phyloP scores from a whole-genome alignment of 2,888 invertebrate genomes.

The Bombyx huttoni region DNA sequence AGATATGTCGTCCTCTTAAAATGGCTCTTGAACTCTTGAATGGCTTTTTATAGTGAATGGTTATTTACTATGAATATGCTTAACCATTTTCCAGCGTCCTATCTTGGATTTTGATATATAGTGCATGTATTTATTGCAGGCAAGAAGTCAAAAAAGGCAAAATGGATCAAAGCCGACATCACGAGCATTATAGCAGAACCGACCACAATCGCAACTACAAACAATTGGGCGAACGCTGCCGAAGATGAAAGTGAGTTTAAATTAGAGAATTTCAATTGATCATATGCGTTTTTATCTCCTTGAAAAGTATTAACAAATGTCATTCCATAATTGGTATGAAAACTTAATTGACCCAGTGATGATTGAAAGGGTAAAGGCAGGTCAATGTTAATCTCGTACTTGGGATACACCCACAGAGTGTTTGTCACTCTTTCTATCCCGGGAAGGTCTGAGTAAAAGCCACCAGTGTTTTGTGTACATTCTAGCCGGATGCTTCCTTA shows the following conservation, averaged over 20 bases:
- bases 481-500: conserved; percentile 80
- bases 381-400: conserved; percentile 83
- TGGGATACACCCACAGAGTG: conserved; percentile 79
- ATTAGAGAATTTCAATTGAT: neutral
- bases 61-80: conserved; percentile 48
- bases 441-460: conserved; percentile 89
- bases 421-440: conserved; percentile 72
- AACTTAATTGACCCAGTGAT: conserved; percentile 44
- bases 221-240: conserved; percentile 87
- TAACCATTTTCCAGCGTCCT: conserved; percentile 50
- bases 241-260: conserved; percentile 81
- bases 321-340: neutral
- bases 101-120: conserved; percentile 21
- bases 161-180: conserved; percentile 85
- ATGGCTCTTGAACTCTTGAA: conserved; percentile 58
- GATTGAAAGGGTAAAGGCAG: conserved; percentile 58
- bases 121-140: conserved; percentile 56
- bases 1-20: conserved; percentile 37
- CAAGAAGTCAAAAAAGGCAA: conserved; percentile 89
- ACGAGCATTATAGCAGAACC: conserved; percentile 86
- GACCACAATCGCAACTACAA: conserved; percentile 71
- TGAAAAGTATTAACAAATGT: neutral
- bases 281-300: too few relatives aligned
- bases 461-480: conserved; percentile 60
- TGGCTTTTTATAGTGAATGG: conserved; percentile 59